Conservation (phyloP, 2,113 vertebrate genomes). For the Microcebus griseorufus region DNA sequence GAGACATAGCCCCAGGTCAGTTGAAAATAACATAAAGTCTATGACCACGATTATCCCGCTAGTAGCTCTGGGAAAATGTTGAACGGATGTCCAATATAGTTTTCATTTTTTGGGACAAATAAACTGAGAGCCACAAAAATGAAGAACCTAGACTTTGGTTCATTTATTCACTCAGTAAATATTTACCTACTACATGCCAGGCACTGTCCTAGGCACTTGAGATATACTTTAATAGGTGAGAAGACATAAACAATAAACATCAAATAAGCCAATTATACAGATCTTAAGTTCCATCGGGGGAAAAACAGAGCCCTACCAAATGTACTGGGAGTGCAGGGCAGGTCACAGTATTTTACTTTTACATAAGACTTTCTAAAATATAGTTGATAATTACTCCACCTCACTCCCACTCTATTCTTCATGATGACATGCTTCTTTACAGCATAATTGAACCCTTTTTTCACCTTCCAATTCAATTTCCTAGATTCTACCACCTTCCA, state of each 20-base stretch:
- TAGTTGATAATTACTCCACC: neutral
- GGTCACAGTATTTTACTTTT: neutral
- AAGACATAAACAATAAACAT: neutral
- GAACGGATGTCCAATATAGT: no score
- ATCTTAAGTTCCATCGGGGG: neutral
- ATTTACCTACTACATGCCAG: neutral
- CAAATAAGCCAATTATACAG: neutral
- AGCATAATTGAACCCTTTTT: constrained; percentile 80
- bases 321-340: neutral
- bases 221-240: neutral
- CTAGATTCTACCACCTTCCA: constrained; percentile 83
- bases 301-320: neutral
- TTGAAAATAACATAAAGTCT: neutral
- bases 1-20: neutral
- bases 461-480: constrained; percentile 84
- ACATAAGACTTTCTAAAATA: constrained; percentile 2
- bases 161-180: neutral
- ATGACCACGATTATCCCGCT: neutral
- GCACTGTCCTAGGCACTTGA: neutral
- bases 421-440: neutral
- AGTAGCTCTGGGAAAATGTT: neutral
- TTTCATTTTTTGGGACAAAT: neutral
- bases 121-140: neutral
- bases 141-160: neutral
- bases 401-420: neutral